Base-by-base conservation (phyloP, 2,113 vertebrate genomes). In the Glaucomys volans region DNA sequence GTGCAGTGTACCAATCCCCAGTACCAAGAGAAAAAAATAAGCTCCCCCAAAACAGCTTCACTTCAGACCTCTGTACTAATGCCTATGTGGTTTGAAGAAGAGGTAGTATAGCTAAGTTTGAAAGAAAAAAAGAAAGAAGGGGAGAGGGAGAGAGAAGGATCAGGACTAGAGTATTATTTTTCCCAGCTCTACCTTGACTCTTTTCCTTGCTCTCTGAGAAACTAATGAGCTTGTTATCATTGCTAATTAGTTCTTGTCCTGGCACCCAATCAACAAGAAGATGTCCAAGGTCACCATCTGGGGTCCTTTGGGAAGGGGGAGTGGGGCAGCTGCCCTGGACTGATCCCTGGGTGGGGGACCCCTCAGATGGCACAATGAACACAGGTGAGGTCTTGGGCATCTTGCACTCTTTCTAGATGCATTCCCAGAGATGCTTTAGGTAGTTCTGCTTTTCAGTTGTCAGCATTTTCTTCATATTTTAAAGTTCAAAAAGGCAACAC, bases 211-310 rank as follows among this genome's bases (percentile, higher is more conserved):
- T 77, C 44, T 92, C 77, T 82, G 59, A 75, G 90, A 97, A 83
- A 84, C 5, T 14, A 91, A 80, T 14, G 42, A 80, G 35, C 35
- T 84, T 50, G 2, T 97, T 95, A 97, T 87, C 94, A 96, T 79
- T 94, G 67, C 12, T 96, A 97, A 98, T 98, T 97, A 98, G 94
- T 90, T 62, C 79, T 92, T 76, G 54, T 91, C 90, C 54, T 90
- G 71, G 92, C 84, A 97, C 66, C 87, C 3, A 37, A 83, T 96
- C 87, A 94, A 26, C 30, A 74, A 20, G 47, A 93, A 93, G 35
- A 87, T 40, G 30, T n/a, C 67, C 52, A n/a, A 76, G 52, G 69
- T 26, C 87, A 94, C 11, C 57, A 17, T 24, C n/a, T 47, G 54
- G 82, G 30, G 64, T 64, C 44, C 88, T 80, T 32, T 5, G 47